Percentiles rank a stretch among this genome's conserved stretches.
These are phyloP conservation scores for Glaucidium brasilianum DNA, from an alignment of 2,113 vertebrate species.

Conservation along the genomic window DNA sequence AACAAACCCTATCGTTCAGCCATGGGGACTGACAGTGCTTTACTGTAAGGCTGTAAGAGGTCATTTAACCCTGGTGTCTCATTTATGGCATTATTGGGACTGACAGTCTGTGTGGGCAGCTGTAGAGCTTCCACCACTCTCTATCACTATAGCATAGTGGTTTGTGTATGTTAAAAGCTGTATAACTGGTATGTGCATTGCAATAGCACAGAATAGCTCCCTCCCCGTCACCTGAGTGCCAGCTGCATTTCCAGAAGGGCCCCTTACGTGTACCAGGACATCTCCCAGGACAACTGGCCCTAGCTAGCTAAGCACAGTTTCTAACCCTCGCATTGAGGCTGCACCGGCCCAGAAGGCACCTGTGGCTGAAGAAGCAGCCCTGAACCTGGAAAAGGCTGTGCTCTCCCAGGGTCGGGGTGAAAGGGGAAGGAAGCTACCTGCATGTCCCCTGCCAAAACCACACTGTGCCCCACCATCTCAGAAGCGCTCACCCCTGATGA, in stretches of 20 bases:
- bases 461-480: fast-evolving
- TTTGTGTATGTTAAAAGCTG: not conserved
- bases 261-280: not conserved
- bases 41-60: not conserved
- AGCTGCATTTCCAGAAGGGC: not conserved
- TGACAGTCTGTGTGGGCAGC: not conserved
- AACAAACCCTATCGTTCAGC: not conserved
- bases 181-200: fast-evolving
- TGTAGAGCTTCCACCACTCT: not conserved
- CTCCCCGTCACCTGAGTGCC: not conserved
- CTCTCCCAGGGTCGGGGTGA: fast-evolving
- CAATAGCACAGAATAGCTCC: not conserved
- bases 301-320: not conserved
- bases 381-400: not conserved
- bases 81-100: not conserved
- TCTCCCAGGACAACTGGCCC: not conserved
- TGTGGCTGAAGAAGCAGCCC: not conserved
- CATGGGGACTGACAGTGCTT: not conserved
- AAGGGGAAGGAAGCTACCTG: not conserved
- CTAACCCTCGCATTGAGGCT: not conserved
- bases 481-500: not conserved
- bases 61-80: not conserved
- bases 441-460: not conserved
- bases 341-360: not conserved
- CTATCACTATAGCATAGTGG: fast-evolving